Evolutionary conservation across 2,888 invertebrate genomes (phyloP).

Genomic region (Platycheirus rosarum): DNA sequence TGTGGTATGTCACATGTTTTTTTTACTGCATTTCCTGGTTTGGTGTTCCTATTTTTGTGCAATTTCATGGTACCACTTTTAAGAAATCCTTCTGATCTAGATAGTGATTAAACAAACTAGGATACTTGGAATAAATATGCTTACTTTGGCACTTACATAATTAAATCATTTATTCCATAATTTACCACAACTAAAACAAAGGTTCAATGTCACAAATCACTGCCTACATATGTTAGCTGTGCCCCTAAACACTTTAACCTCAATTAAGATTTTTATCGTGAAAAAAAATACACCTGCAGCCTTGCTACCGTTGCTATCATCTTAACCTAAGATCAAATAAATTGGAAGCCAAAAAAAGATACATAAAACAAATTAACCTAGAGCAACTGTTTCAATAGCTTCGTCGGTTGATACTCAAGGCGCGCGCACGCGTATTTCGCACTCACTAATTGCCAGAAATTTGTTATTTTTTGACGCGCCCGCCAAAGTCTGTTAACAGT

Average conservation of each 20-base stretch:
- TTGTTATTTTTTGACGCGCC: slow-evolving; percentile 12
- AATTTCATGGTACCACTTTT: too few species aligned
- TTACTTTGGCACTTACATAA: background rate
- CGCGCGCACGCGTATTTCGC: background rate
- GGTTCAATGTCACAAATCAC: slow-evolving; percentile 7
- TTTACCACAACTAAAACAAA: background rate
- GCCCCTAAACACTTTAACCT: slow-evolving; percentile 39
- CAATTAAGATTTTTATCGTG: slow-evolving; percentile 54
- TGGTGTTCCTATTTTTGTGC: background rate
- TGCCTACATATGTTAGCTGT: slow-evolving; percentile 36
- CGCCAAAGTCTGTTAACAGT: slow-evolving; percentile 3
- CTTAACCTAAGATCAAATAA: slow-evolving; percentile 41
- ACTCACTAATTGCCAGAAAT: background rate
- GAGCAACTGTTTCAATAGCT: slow-evolving; percentile 6
- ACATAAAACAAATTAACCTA: slow-evolving; percentile 12
- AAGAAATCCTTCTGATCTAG: too few species aligned
- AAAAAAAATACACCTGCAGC: slow-evolving; percentile 19
- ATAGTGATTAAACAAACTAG: too few species aligned
- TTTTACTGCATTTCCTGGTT: slow-evolving; percentile 51
- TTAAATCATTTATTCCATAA: background rate
- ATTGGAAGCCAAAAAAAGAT: slow-evolving; percentile 35
- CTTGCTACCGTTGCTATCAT: slow-evolving; percentile 55
- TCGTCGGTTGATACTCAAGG: background rate
- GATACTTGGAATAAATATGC: too few species aligned
- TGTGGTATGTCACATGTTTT: slow-evolving; percentile 20